Evolutionary conservation across 1,140 invertebrate genomes (phyloP), one percentile per base, ranked within the genome.

Genomic region (Venturia canescens): DNA sequence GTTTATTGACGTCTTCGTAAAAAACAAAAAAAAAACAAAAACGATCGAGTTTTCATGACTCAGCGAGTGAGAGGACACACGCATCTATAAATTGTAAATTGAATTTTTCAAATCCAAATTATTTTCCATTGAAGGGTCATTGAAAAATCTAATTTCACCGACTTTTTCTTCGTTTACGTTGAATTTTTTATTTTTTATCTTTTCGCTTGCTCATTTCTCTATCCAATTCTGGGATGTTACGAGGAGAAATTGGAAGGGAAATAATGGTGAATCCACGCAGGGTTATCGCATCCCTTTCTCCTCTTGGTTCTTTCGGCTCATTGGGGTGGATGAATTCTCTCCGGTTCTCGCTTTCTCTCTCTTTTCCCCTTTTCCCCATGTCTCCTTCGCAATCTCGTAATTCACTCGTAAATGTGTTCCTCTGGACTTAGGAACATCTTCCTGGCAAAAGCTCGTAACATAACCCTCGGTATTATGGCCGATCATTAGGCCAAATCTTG

Each of bases 151-250:
- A 44, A 44, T 44, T 44, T 9, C 1, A 44, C 13, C 38, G 38
- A 44, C 13, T 6, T 44, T 44, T 44, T 44, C 38, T 44, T 44
- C 2, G 38, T 44, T 44, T 9, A 44, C 27, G 15, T 29, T 3
- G n/a, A n/a, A n/a, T n/a, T 38, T 18, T 34, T 18, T 70, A 1
- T 70, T 29, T 4, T 70, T 29, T 27, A 31, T n/a, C 27, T 18
- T 15, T 70, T 31, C 67, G 0, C 1, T 9, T 70, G 7, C 11
- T 70, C 18, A 44, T 44, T 53, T 27, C 76, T 34, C 72, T 63
- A 77, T 80, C 80, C 80, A 80, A 77, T 80, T 80, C 77, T 48
- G 72, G 69, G 80, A 75, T 57, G 60, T 74, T 80, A 80, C 80
- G 11, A 29, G 21, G 16, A 77, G 70, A 77, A 80, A 76, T 80